phyloP scores from a whole-genome alignment of 2,797 vertebrate genomes.

The Sparus aurata region DNA sequence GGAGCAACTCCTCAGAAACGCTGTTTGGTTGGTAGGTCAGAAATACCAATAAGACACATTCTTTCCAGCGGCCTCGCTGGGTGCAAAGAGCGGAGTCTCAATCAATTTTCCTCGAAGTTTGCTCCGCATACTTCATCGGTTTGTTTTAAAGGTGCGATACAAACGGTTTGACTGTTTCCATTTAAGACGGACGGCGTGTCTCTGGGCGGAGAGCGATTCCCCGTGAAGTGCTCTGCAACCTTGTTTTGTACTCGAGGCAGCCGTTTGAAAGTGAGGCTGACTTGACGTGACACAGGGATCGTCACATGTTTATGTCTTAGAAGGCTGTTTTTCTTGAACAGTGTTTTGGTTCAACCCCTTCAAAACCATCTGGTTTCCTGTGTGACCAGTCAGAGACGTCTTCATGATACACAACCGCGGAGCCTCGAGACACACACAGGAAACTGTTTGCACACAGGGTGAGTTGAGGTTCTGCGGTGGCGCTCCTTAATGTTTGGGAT shows the following conservation, averaged over 20 bases:
- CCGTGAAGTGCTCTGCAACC: conserved; percentile 30
- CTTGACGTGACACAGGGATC: conserved; percentile 34
- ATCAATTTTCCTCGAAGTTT: neutral
- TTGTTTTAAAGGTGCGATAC: conserved; percentile 1
- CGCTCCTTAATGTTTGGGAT: conserved; percentile 16
- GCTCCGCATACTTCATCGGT: neutral
- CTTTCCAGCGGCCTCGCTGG: conserved; percentile 4
- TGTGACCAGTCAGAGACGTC: conserved; percentile 52
- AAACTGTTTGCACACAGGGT: conserved; percentile 47
- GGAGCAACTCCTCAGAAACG: conserved; percentile 34
- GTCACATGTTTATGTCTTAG: conserved; percentile 51
- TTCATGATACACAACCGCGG: conserved; percentile 39
- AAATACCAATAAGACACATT: conserved; percentile 2
- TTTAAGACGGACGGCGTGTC: conserved; percentile 34
- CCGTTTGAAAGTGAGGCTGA: conserved; percentile 40
- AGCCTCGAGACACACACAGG: conserved; percentile 46
- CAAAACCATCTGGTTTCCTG: conserved; percentile 68
- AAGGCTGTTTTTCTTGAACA: conserved; percentile 37
- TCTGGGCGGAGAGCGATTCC: conserved; percentile 19
- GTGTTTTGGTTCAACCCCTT: conserved; percentile 61
- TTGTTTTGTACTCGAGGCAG: conserved; percentile 41
- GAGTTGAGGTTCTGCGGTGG: conserved; percentile 31
- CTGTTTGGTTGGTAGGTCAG: conserved; percentile 11
- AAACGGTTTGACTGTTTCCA: conserved; percentile 18
- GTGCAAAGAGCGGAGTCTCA: conserved; percentile 1